Evolutionary conservation across 2,888 invertebrate species (phyloP), one percentile per base, ranked within the genome.

Genomic region (Formica aserva): DNA sequence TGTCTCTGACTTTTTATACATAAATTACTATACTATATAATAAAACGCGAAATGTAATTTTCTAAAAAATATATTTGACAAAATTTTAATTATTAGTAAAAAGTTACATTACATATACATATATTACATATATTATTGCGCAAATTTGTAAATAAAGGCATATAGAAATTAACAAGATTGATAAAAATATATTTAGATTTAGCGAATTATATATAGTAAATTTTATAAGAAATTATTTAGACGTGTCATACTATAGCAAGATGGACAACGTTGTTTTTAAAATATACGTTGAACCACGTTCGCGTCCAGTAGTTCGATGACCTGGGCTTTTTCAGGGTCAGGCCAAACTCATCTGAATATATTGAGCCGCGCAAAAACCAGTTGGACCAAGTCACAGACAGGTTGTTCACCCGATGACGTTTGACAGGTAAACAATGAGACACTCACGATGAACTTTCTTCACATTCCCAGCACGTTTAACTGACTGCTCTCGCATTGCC

Each of bases 241-340:
- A 45, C 18, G 11, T 41, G 13, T 32, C n/a, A 11, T 13, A 15
- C 29, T 26, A 1, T 18, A 52, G 26, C 2, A 22, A 75, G 41
- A 29, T 55, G 48, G 63, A 82, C 62, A 77, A 87, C 38, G 77
- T 38, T 72, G 81, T 57, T 75, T 88, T 84, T 83, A 83, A 85
- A 83, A 83, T 74, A 72, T 38, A 82, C 66, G 1, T 83, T 75
- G 78, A 81, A 32, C 63, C 55, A 57, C 52, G 72, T 84, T 84
- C 66, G 35, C 62, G 78, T 87, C 89, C 89, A 89, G 89, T 92
- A 91, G 94, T 93, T 94, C 93, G 92, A 93, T 89, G 94, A 94
- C 93, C 92, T 86, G 88, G 86, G 87, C 90, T 90, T 91, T 72
- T 84, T 92, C 93, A 94, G 93, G 93, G 92, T 86, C 91, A 89